Evolutionary conservation across 2,888 invertebrate species (phyloP), one percentile per base, ranked within the genome.

Genomic region (Macrosoma leucophasiata): DNA sequence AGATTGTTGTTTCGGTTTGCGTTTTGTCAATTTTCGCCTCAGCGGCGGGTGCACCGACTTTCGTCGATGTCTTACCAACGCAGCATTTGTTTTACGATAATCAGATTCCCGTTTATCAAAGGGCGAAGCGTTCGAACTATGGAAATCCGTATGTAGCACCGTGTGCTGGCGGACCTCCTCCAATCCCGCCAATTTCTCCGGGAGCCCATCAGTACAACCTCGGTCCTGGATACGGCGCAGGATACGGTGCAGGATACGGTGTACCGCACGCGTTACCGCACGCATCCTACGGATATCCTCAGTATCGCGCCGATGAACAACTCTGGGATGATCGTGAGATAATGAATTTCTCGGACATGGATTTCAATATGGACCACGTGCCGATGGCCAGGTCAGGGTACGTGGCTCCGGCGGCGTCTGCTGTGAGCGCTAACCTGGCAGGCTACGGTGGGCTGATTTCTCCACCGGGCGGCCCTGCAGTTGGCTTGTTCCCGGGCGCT

Each of bases 401-500:
- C 25, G 54, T 52, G 25, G 54, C 52, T 2, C 51, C 55, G 1
- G 10, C 15, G 11, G 4, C 33, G 5, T 36, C 33, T 4, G 21
- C 25, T 4, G 23, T 23, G 4, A 33, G 23, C 12, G 4, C 14
- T 4, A 27, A 7, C 7, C 4, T 17, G 4, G 14, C 17, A 4
- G 18, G 17, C 58, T 61, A 9, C 9, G 14, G 13, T 6, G 18
- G 17, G 58, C 61, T 9, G 10, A 22, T 25, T n/a, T 19, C 28
- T 17, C 19, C 30, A 12, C 9, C 33, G 2, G 12, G 18, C 8
- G 42, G 40, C 8, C 54, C 68, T 4, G 67, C 69, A 0, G 60
- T 62, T 5, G 72, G 77, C 2, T 57, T 77, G 32, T 81, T 79
- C 50, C 77, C 78, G 1, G 70, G 65, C 24, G 71, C 67, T 0